Conservation (phyloP, 2,888 invertebrate genomes). For the Cephonodes hylas region DNA sequence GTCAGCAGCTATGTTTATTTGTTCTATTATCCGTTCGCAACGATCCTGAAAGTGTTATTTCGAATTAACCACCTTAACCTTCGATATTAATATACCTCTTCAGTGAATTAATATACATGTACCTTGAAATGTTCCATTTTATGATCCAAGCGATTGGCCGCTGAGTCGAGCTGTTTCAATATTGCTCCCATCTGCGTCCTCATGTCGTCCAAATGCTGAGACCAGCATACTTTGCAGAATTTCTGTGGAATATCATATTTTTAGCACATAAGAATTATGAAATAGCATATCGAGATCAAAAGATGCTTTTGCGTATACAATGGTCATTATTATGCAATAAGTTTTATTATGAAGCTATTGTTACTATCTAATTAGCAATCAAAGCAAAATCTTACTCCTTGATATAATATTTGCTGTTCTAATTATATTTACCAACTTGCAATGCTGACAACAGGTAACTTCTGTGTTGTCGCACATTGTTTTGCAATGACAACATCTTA, state of each 20-base stretch:
- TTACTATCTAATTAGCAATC: too few relatives aligned
- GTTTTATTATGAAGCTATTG: not conserved
- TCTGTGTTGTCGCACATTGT: conserved; percentile 56
- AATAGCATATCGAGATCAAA: too few relatives aligned
- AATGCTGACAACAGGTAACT: conserved; percentile 77
- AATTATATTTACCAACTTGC: conserved; percentile 76
- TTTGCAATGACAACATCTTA: conserved; percentile 60
- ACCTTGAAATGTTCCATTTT: conserved; percentile 81
- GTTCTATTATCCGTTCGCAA: conserved; percentile 76
- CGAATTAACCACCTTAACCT: not conserved
- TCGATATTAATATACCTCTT: not conserved
- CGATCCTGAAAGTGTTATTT: conserved; percentile 56
- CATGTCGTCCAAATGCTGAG: conserved; percentile 81
- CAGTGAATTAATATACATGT: conserved; percentile 5
- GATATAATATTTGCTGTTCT: not conserved
- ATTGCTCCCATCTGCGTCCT: conserved; percentile 79
- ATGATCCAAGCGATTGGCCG: conserved; percentile 73
- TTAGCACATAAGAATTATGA: not conserved
- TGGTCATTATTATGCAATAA: too few relatives aligned
- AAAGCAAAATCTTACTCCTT: too few relatives aligned
- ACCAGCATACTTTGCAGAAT: conserved; percentile 83
- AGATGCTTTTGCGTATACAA: too few relatives aligned
- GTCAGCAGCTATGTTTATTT: conserved; percentile 75
- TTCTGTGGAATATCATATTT: conserved; percentile 55
- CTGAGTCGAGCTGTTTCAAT: conserved; percentile 78